These are phyloP conservation scores for Asteroscopus sphinx DNA, from an alignment of 2,888 invertebrate species.

Conservation along the genomic window DNA sequence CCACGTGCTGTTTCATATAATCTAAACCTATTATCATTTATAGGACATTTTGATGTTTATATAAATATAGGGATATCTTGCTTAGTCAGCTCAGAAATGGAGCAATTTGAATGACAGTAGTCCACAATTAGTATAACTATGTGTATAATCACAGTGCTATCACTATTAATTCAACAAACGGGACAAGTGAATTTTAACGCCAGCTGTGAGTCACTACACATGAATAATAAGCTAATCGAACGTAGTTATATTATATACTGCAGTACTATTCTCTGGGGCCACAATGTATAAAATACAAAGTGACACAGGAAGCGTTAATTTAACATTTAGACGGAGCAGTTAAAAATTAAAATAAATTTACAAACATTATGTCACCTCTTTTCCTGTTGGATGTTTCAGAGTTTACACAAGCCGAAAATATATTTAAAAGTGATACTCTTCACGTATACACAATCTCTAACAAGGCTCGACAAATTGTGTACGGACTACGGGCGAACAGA, in stretches of 20 bases:
- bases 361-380: neutral
- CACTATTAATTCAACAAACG: slow-evolving; percentile 45
- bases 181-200: slow-evolving; percentile 43
- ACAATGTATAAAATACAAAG: slow-evolving; percentile 2
- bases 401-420: neutral
- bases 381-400: neutral
- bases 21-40: slow-evolving; percentile 19
- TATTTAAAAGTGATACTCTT: slow-evolving; percentile 8
- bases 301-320: slow-evolving; percentile 1
- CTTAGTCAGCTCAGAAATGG: slow-evolving; percentile 3
- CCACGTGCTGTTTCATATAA: slow-evolving; percentile 1
- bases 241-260: slow-evolving; percentile 24
- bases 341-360: neutral
- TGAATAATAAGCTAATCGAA: slow-evolving; percentile 45
- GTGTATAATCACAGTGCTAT: slow-evolving; percentile 27
- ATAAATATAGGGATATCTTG: neutral
- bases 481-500: slow-evolving; percentile 53
- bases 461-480: slow-evolving; percentile 52
- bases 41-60: neutral
- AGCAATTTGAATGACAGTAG: slow-evolving; percentile 22
- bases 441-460: slow-evolving; percentile 39
- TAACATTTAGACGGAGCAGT: neutral
- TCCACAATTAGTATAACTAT: slow-evolving; percentile 35
- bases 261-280: slow-evolving; percentile 9
- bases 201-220: slow-evolving; percentile 28